Evolutionary conservation across 2,797 vertebrate species (phyloP).

Genomic region (Glossophaga mutica): DNA sequence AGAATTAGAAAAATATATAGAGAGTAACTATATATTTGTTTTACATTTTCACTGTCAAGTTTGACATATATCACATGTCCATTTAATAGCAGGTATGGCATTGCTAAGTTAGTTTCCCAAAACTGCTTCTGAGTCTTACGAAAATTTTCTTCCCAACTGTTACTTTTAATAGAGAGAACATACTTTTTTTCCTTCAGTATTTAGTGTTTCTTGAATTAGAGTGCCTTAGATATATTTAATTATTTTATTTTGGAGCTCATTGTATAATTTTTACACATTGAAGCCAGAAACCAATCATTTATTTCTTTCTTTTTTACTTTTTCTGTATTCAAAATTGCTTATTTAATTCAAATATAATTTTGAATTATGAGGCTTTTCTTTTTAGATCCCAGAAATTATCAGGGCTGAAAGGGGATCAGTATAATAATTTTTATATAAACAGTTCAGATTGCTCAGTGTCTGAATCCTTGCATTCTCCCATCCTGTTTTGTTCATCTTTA

Average conservation of each 20-base stretch:
- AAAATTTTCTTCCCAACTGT: background rate
- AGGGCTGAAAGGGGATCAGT: background rate
- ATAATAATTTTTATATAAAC: background rate
- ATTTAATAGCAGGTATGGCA: background rate
- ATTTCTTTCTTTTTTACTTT: background rate
- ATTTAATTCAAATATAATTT: slow-evolving; percentile 1
- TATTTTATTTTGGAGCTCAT: background rate
- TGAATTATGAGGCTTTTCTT: background rate
- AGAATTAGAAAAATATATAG: slow-evolving; percentile 17
- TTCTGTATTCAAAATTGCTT: background rate
- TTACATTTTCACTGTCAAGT: background rate
- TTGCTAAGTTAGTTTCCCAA: background rate
- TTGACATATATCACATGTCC: background rate
- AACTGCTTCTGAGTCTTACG: background rate
- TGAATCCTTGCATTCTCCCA: background rate
- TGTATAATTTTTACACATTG: background rate
- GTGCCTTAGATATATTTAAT: background rate
- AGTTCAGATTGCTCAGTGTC: background rate
- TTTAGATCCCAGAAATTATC: background rate
- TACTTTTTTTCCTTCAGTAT: background rate
- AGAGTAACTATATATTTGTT: too few species aligned
- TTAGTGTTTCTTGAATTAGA: slow-evolving; percentile 23
- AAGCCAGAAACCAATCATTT: background rate
- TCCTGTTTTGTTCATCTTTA: background rate
- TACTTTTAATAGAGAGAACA: background rate